Base-by-base conservation (phyloP, 2,113 vertebrate genomes). In the Sprattus sprattus region DNA sequence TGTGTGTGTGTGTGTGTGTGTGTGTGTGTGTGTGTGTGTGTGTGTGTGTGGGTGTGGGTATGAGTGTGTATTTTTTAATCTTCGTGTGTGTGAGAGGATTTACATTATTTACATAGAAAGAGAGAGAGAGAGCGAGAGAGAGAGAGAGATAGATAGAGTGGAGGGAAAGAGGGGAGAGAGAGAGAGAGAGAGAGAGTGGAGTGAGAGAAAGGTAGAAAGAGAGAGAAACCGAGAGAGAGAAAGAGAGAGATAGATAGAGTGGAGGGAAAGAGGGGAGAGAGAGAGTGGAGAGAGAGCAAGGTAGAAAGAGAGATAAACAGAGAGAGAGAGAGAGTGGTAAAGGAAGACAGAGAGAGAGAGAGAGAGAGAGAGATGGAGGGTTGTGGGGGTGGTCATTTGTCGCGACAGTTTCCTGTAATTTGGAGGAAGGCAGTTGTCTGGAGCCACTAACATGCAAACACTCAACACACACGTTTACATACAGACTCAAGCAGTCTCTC, bases 351-450 rank as follows among this genome's bases (percentile, higher is more conserved):
- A 81, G 83, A 90, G 83, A 1, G 64, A 75, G 71, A 87, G 82
- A 86, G 52, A 80, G 64, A 11, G 39, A 45, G 20, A 45, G 52
- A 44, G 82, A 81, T 67, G n/a, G 4, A 13, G 18, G 44, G 39
- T 32, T 8, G 49, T 13, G 25, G 25, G 82, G 45, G 50, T 16
- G 86, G 84, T 84, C 87, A 90, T 90, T 88, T 90, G 88, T 47
- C 86, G 49, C 80, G 60, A 87, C 84, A 54, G 86, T 89, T 88
- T 90, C 88, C 89, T 90, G 89, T 91, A 87, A 91, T 93, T 94
- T 92, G 90, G 89, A 87, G 57, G 81, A 78, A 18, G 88, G 81
- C 45, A 81, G 82, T 50, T 11, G 49, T 50, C 49, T 50, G 49
- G 49, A 50, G 49, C 49, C 49, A 11, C 49, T 50, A 50, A 50